Percentiles rank a stretch among this genome's conserved stretches.
Conservation (phyloP, 2,113 vertebrate species). For the Scomber japonicus region DNA sequence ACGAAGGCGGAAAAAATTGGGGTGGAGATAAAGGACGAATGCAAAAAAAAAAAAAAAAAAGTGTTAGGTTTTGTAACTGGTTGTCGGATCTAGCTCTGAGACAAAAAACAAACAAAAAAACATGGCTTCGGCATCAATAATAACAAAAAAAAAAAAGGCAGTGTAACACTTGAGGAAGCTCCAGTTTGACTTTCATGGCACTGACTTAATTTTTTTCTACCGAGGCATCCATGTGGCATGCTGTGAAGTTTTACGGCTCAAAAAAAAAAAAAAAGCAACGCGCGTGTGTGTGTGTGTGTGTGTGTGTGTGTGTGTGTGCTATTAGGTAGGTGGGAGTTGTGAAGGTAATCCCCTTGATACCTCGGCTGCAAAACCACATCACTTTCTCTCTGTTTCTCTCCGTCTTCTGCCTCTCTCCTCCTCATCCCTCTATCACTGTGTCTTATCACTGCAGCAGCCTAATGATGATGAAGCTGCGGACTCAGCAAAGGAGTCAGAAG, state of each 20-base stretch:
- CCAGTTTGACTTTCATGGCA: neutral
- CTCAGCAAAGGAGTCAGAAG: slow-evolving; percentile 76
- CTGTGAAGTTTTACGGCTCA: slow-evolving; percentile 15
- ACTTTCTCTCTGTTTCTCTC: slow-evolving; percentile 42
- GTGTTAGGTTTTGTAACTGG: neutral
- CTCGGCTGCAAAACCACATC: slow-evolving; percentile 52
- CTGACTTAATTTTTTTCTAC: slow-evolving; percentile 1
- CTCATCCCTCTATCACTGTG: slow-evolving; percentile 71
- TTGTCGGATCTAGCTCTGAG: neutral
- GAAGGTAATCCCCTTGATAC: slow-evolving; percentile 72
- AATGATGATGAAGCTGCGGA: slow-evolving; percentile 83
- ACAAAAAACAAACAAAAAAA: neutral
- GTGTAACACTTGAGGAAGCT: neutral
- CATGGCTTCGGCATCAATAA: neutral
- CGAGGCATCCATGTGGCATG: neutral
- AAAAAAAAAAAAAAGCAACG: neutral
- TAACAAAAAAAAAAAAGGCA: slow-evolving; percentile 10
- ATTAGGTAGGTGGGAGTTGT: slow-evolving; percentile 63
- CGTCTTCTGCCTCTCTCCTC: slow-evolving; percentile 27
- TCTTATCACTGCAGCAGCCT: slow-evolving; percentile 74
- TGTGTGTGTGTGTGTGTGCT: slow-evolving; percentile 15
- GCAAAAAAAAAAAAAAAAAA: slow-evolving; percentile 1
- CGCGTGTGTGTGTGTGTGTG: slow-evolving; percentile 6
- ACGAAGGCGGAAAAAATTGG: neutral
- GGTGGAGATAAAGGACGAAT: neutral